Conservation (phyloP, 1,140 invertebrate species). For the Phortica variegata region DNA sequence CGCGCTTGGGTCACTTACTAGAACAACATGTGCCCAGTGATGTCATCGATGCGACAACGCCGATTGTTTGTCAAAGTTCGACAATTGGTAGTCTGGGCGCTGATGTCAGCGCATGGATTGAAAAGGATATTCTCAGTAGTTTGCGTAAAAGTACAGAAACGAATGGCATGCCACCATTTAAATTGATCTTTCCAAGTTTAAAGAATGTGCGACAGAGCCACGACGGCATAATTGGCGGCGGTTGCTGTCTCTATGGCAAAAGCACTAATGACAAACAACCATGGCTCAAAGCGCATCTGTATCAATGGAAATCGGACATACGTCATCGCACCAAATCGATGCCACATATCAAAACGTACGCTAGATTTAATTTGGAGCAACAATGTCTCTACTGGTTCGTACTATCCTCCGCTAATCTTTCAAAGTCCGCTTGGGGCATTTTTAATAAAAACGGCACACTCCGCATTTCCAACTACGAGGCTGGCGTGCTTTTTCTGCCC, state of each 20-base stretch:
- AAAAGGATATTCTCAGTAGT: conserved; percentile 63
- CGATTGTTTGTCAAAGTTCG: conserved; percentile 76
- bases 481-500: conserved; percentile 85
- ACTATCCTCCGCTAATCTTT: conserved; percentile 88
- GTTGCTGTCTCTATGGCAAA: conserved; percentile 81
- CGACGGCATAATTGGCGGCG: conserved; percentile 78
- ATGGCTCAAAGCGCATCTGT: conserved; percentile 74
- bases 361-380: conserved; percentile 68
- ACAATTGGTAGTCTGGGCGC: conserved; percentile 83
- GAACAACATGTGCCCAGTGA: conserved; percentile 61
- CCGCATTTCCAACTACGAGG: conserved; percentile 83
- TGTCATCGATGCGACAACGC: conserved; percentile 57
- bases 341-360: conserved; percentile 92
- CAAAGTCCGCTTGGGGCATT: conserved; percentile 90
- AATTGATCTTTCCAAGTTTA: conserved; percentile 65
- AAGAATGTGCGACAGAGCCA: conserved; percentile 77
- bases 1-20: conserved; percentile 66
- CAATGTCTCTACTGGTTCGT: conserved; percentile 73
- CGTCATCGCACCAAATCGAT: conserved; percentile 71
- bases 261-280: conserved; percentile 75
- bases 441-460: conserved; percentile 65
- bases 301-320: conserved; percentile 76
- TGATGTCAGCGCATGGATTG: conserved; percentile 66
- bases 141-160: conserved; percentile 57
- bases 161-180: conserved; percentile 18